A percentile compares a stretch with the other conserved stretches of the same genome.
phyloP scores from a whole-genome alignment of 2,113 vertebrate species.

The Ahaetulla prasina region DNA sequence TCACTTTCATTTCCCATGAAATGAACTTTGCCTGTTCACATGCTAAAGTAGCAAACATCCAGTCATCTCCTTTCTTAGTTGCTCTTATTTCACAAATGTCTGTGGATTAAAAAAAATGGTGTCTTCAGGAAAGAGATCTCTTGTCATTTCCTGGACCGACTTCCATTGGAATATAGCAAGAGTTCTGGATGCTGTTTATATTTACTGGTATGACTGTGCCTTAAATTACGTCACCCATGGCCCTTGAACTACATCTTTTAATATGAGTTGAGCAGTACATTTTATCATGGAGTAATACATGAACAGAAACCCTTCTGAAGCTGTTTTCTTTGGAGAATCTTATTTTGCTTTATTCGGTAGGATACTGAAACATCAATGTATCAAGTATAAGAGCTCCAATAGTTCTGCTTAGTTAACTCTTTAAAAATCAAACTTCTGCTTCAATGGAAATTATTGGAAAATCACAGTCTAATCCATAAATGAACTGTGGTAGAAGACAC shows the following conservation, averaged over 20 bases:
- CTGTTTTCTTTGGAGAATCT: neutral
- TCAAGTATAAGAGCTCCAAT: neutral
- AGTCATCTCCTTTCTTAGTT: slow-evolving; percentile 5
- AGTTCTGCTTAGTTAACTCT: neutral
- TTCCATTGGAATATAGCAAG: slow-evolving; percentile 68
- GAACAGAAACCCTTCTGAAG: neutral
- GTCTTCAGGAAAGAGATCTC: slow-evolving; percentile 37
- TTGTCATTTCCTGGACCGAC: slow-evolving; percentile 52
- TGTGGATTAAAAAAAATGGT: slow-evolving; percentile 47
- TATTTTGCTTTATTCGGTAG: neutral
- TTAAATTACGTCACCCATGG: slow-evolving; percentile 65
- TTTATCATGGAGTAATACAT: fast-evolving
- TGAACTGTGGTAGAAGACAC: neutral
- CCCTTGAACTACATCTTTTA: neutral
- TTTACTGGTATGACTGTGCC: slow-evolving; percentile 72
- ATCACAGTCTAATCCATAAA: neutral
- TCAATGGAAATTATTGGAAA: neutral
- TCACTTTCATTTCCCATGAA: neutral
- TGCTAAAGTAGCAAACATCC: neutral
- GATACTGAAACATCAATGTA: neutral
- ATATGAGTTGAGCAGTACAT: fast-evolving
- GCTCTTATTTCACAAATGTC: slow-evolving; percentile 49
- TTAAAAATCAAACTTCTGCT: neutral
- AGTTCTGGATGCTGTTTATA: slow-evolving; percentile 68
- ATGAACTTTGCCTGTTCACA: neutral